Conservation (phyloP, 2,888 invertebrate genomes). For the Chesias legatella region DNA sequence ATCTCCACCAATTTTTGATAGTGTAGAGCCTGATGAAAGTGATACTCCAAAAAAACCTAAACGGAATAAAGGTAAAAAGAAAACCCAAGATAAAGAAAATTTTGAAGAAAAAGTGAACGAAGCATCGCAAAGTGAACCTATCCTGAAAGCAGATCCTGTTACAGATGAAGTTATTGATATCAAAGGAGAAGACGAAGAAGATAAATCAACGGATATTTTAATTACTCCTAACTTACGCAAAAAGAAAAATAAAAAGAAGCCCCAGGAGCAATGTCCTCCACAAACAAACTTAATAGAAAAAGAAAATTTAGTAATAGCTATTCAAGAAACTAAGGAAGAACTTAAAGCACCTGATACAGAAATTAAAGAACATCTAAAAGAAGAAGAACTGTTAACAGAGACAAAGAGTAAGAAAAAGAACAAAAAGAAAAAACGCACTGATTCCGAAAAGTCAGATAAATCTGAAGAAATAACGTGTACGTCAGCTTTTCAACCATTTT, state of each 20-base stretch:
- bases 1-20: conserved; percentile 31
- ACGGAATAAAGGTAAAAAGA: conserved; percentile 68
- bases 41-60: conserved; percentile 70
- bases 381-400: conserved; percentile 37
- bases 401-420: conserved; percentile 56
- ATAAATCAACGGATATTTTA: conserved; percentile 7
- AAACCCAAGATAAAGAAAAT: conserved; percentile 44
- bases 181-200: conserved; percentile 9
- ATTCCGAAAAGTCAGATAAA: conserved; percentile 61
- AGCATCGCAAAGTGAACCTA: conserved; percentile 3
- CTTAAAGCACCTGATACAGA: conserved; percentile 19
- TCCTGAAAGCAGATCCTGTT: conserved; percentile 17
- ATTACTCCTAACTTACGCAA: conserved; percentile 52
- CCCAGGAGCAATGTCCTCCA: conserved; percentile 27
- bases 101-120: conserved; percentile 12
- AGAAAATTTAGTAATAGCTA: conserved; percentile 5
- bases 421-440: conserved; percentile 63
- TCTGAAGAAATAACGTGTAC: conserved; percentile 51
- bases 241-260: conserved; percentile 66
- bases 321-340: conserved; percentile 6
- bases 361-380: conserved; percentile 16
- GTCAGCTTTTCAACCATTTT: conserved; percentile 51
- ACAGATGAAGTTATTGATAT: conserved; percentile 12
- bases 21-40: conserved; percentile 29
- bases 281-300: conserved; percentile 13